Percentiles rank a stretch among this genome's conserved stretches.
phyloP scores from a whole-genome alignment of 1,140 invertebrate species.

The Drosophila pachea region DNA sequence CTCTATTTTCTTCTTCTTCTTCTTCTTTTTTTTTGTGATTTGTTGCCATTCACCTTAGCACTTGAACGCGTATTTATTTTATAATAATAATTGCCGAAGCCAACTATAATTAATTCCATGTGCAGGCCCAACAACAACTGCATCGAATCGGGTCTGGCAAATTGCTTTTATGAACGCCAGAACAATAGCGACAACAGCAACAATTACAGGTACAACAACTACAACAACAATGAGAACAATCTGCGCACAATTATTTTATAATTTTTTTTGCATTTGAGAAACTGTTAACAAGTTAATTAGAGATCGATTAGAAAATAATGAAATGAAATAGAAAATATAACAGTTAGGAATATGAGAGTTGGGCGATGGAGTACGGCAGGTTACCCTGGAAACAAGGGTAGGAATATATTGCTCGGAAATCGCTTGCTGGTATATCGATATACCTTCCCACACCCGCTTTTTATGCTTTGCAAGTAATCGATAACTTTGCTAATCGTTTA shows the following conservation, averaged over 20 bases:
- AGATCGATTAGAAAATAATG: slow-evolving; percentile 37
- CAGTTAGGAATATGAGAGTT: neutral
- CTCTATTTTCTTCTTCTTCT: slow-evolving; percentile 7
- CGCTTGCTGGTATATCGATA: too few relatives aligned
- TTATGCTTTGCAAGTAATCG: too few relatives aligned
- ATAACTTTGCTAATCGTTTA: too few relatives aligned
- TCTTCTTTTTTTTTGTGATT: neutral
- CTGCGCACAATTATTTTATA: slow-evolving; percentile 58
- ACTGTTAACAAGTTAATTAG: slow-evolving; percentile 77
- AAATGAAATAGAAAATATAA: slow-evolving; percentile 35
- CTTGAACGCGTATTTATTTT: slow-evolving; percentile 59
- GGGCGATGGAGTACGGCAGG: neutral
- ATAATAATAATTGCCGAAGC: slow-evolving; percentile 44
- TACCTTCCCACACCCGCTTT: too few relatives aligned
- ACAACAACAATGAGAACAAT: slow-evolving; percentile 22
- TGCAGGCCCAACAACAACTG: slow-evolving; percentile 47
- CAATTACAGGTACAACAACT: slow-evolving; percentile 4
- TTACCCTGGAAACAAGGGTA: slow-evolving; percentile 5
- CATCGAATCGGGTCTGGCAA: slow-evolving; percentile 58
- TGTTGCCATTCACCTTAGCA: slow-evolving; percentile 69
- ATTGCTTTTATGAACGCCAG: slow-evolving; percentile 74
- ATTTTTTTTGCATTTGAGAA: slow-evolving; percentile 62
- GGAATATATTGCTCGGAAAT: too few relatives aligned
- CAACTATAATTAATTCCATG: slow-evolving; percentile 63
- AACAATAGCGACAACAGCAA: slow-evolving; percentile 43